Evolutionary conservation across 1,140 invertebrate genomes (phyloP).

Genomic region (Calliopsis andreniformis): DNA sequence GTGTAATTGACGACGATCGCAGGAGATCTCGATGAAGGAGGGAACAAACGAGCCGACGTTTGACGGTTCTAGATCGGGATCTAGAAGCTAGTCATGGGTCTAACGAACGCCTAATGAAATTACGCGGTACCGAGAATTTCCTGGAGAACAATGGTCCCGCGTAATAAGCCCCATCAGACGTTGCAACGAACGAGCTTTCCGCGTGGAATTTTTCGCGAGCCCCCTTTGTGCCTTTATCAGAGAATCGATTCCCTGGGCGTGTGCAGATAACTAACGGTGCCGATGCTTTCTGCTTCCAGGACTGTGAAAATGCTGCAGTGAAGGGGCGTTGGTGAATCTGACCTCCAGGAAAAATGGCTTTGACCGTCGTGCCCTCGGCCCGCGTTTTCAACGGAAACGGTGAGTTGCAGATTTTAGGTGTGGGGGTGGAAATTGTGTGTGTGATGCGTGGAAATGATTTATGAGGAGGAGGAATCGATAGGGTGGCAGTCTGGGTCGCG

Average conservation of each 20-base stretch:
- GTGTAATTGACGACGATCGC: slow-evolving; percentile 11
- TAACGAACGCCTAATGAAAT: slow-evolving; percentile 46
- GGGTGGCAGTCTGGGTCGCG: too few species aligned
- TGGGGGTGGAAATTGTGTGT: too few species aligned
- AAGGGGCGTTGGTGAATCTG: slow-evolving; percentile 25
- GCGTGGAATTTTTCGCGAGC: too few species aligned
- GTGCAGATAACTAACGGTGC: slow-evolving; percentile 9
- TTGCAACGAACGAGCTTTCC: background rate
- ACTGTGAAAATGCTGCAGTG: slow-evolving; percentile 41
- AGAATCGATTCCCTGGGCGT: too few species aligned
- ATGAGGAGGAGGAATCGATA: too few species aligned
- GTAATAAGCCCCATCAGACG: slow-evolving; percentile 27
- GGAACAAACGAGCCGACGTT: background rate
- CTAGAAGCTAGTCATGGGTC: background rate
- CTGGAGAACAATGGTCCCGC: slow-evolving; percentile 15
- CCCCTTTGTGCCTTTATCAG: too few species aligned
- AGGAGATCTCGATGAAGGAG: background rate
- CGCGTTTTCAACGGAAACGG: slow-evolving; percentile 75
- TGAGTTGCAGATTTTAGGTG: slow-evolving; percentile 40
- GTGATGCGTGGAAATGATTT: too few species aligned
- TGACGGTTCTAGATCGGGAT: background rate
- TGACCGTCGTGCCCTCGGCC: slow-evolving; percentile 70
- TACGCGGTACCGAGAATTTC: slow-evolving; percentile 53
- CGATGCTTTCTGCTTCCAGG: slow-evolving; percentile 42
- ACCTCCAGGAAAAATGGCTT: slow-evolving; percentile 59